Evolutionary conservation across 2,888 invertebrate species (phyloP).

Genomic region (Himalopsyche tibetana): DNA sequence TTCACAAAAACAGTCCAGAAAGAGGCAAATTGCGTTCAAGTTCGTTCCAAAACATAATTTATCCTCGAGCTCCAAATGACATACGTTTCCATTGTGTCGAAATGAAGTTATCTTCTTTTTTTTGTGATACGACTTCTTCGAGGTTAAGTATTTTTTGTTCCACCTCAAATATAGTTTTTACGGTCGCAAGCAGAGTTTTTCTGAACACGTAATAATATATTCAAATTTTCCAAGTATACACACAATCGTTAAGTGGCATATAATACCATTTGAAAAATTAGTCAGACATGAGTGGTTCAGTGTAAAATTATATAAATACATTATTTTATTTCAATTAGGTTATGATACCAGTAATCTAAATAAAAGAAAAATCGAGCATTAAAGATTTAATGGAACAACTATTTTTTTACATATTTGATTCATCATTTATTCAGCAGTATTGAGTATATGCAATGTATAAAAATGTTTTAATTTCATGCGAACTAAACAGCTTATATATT

Average conservation of each 20-base stretch:
- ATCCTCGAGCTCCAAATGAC: background rate
- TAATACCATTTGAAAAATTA: background rate
- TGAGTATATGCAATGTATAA: too few species aligned
- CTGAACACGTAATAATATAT: background rate
- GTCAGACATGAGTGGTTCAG: background rate
- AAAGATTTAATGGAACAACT: too few species aligned
- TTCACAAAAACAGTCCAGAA: background rate
- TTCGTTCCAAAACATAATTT: background rate
- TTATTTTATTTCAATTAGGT: too few species aligned
- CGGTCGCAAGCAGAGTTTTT: conserved; percentile 8
- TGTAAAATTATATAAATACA: too few species aligned
- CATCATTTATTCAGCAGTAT: too few species aligned
- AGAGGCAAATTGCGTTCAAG: background rate
- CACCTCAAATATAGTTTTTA: conserved; percentile 39
- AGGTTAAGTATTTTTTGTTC: conserved; percentile 23
- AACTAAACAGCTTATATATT: too few species aligned
- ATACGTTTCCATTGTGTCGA: conserved; percentile 45
- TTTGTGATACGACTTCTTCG: conserved; percentile 43
- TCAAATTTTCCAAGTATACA: background rate
- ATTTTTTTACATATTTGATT: too few species aligned
- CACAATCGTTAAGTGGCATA: background rate
- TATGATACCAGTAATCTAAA: too few species aligned
- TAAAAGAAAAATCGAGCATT: too few species aligned
- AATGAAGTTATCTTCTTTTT: conserved; percentile 33
- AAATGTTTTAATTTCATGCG: too few species aligned